Conservation (phyloP, 2,797 vertebrate species). For the Enteromius argenteus region DNA sequence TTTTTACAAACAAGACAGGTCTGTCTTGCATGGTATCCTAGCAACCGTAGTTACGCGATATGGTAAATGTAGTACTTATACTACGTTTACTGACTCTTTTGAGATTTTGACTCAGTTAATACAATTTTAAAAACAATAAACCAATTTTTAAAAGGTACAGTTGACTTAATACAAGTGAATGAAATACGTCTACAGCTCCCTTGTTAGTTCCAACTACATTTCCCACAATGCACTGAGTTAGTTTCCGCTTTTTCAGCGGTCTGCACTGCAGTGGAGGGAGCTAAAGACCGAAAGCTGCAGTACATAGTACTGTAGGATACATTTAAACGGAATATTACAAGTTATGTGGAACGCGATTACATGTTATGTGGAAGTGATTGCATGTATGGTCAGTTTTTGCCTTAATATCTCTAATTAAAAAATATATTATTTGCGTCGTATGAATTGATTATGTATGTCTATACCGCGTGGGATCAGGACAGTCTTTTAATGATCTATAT, state of each 20-base stretch:
- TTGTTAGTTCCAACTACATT: conserved; percentile 4
- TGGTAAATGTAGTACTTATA: neutral
- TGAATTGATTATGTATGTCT: neutral
- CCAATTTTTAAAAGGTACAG: neutral
- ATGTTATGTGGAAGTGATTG: neutral
- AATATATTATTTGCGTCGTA: neutral
- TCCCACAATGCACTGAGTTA: conserved; percentile 9
- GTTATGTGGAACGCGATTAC: neutral
- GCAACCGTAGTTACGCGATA: conserved; percentile 3
- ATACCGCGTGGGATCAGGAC: neutral
- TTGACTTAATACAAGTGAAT: neutral
- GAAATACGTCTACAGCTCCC: neutral
- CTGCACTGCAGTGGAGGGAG: neutral
- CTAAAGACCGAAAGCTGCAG: too few species aligned
- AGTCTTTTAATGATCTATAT: neutral
- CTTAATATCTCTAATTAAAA: neutral
- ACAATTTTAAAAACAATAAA: neutral
- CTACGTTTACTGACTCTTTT: neutral
- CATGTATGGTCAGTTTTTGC: neutral
- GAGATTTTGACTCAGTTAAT: neutral
- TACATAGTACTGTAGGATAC: neutral
- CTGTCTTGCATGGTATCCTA: conserved; percentile 18
- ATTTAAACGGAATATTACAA: neutral
- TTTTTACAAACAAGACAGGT: neutral
- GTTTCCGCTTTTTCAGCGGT: neutral